Conservation (phyloP, 2,888 invertebrate genomes). For the Endotricha flammealis region DNA sequence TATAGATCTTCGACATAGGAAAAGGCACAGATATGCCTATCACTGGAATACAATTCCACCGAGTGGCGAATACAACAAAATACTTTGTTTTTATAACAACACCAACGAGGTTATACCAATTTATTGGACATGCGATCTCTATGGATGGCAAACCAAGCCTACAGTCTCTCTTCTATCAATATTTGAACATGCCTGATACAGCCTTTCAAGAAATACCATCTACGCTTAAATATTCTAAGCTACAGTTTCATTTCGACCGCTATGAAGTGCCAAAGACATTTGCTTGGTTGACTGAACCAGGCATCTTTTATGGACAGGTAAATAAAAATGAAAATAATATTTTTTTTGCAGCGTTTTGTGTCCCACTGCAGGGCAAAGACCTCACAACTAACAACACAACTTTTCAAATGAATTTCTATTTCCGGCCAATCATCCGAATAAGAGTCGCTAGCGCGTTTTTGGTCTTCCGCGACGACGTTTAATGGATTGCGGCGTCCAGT, state of each 20-base stretch:
- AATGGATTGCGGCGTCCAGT: too few relatives aligned
- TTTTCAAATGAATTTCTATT: too few relatives aligned
- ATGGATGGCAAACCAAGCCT: slow-evolving; percentile 88
- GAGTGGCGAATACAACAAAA: slow-evolving; percentile 82
- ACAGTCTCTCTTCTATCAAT: slow-evolving; percentile 87
- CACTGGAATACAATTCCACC: slow-evolving; percentile 91
- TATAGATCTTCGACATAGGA: slow-evolving; percentile 92
- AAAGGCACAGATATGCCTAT: slow-evolving; percentile 87
- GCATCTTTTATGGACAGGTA: slow-evolving; percentile 89
- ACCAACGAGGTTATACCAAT: slow-evolving; percentile 90
- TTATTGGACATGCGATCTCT: slow-evolving; percentile 85
- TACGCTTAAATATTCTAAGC: slow-evolving; percentile 84
- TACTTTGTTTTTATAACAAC: slow-evolving; percentile 92
- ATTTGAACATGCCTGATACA: slow-evolving; percentile 84
- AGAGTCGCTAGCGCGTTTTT: too few relatives aligned
- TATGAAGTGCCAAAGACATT: slow-evolving; percentile 85
- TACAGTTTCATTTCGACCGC: slow-evolving; percentile 86
- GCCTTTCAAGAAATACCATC: slow-evolving; percentile 86
- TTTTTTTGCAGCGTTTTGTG: too few relatives aligned
- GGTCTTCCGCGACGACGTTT: too few relatives aligned
- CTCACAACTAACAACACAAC: too few relatives aligned
- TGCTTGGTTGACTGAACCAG: slow-evolving; percentile 92
- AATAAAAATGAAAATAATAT: slow-evolving; percentile 14
- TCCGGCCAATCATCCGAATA: too few relatives aligned
- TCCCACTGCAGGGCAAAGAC: too few relatives aligned